phyloP scores from a whole-genome alignment of 2,888 invertebrate species.

The Cephus sareptanus region DNA sequence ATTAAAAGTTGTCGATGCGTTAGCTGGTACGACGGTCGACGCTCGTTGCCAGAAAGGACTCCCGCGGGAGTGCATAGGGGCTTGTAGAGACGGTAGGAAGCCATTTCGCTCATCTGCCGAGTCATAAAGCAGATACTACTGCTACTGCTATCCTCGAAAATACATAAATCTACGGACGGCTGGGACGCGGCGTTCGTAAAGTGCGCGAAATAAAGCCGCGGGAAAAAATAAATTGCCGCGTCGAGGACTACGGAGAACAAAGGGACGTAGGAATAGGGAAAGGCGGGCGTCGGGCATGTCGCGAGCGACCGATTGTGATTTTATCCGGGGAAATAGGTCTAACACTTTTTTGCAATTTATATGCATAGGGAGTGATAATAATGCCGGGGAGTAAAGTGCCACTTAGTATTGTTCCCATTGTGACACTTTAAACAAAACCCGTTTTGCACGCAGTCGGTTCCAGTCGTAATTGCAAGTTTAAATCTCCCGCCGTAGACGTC shows the following conservation, averaged over 20 bases:
- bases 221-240: conserved; percentile 34
- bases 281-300: neutral
- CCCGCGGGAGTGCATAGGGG: conserved; percentile 40
- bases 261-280: neutral
- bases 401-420: neutral
- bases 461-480: neutral
- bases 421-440: neutral
- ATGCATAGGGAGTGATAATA: neutral
- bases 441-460: neutral
- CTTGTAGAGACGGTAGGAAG: conserved; percentile 29
- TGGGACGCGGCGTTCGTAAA: conserved; percentile 33
- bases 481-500: neutral
- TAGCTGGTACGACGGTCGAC: conserved; percentile 27
- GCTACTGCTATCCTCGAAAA: conserved; percentile 45
- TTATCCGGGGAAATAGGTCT: conserved; percentile 19
- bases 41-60: conserved; percentile 51
- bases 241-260: conserved; percentile 9
- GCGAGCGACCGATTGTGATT: neutral
- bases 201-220: conserved; percentile 36
- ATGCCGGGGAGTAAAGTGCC: neutral
- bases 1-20: conserved; percentile 56
- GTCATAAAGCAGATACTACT: conserved; percentile 59
- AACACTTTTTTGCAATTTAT: conserved; percentile 12
- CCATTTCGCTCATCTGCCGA: conserved; percentile 60
- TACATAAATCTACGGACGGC: conserved; percentile 49